Conservation (phyloP, 2,113 vertebrate species). For the Sceloporus tristichus region DNA sequence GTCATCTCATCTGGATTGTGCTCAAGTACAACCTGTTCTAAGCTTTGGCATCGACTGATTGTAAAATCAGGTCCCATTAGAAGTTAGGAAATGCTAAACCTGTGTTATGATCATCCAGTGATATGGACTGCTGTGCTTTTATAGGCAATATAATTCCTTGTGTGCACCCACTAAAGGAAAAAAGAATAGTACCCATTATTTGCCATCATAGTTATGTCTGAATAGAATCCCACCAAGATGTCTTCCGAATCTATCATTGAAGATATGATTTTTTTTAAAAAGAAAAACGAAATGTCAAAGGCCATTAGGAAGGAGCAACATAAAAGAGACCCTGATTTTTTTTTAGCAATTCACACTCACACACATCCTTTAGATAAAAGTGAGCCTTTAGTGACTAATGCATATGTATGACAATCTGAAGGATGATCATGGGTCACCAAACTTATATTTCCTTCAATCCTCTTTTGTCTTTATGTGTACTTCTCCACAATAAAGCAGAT, state of each 20-base stretch:
- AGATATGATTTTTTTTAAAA: no score
- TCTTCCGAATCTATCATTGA: background rate
- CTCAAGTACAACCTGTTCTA: background rate
- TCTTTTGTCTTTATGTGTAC: slow-evolving; percentile 64
- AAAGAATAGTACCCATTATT: background rate
- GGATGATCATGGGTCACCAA: slow-evolving; percentile 23
- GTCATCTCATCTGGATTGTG: background rate
- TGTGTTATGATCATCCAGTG: background rate
- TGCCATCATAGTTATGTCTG: background rate
- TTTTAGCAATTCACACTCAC: background rate
- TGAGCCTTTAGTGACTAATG: background rate
- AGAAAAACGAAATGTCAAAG: no score
- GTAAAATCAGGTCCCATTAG: background rate
- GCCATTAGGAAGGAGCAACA: no score
- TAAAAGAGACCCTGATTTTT: no score
- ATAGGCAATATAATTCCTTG: background rate
- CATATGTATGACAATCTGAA: background rate
- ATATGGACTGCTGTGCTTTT: background rate
- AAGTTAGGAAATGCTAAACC: background rate
- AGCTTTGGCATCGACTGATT: background rate
- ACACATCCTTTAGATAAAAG: background rate
- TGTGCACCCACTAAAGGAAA: background rate
- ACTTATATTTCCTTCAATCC: slow-evolving; percentile 49
- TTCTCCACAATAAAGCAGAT: slow-evolving; percentile 60
- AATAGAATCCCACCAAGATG: background rate